Conservation (phyloP, 2,888 invertebrate species). For the Volucella inflata region DNA sequence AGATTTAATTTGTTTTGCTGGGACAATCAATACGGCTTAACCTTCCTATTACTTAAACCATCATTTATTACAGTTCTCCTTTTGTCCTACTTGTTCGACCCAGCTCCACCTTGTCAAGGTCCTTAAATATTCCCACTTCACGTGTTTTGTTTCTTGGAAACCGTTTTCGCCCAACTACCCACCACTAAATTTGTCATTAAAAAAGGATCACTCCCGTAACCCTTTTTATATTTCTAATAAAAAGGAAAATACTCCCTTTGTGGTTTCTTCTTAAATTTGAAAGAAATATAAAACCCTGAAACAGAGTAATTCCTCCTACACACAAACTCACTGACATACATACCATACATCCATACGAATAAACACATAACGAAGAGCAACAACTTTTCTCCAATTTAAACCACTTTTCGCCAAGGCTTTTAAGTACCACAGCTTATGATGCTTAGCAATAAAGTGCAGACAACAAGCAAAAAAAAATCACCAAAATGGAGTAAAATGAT, state of each 20-base stretch:
- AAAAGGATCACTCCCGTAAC: not conserved
- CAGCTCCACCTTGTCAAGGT: too few species aligned
- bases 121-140: too few species aligned
- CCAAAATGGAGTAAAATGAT: conserved; percentile 27
- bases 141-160: too few species aligned
- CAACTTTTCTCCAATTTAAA: conserved; percentile 22
- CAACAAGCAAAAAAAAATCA: not conserved
- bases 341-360: too few species aligned
- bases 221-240: not conserved
- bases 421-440: conserved; percentile 16
- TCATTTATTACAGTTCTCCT: too few species aligned
- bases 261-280: not conserved
- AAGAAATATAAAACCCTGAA: not conserved
- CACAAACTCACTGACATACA: not conserved
- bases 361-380: too few species aligned
- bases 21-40: too few species aligned
- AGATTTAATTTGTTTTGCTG: too few species aligned
- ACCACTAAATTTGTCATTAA: not conserved
- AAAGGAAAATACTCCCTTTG: not conserved
- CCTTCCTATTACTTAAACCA: too few species aligned
- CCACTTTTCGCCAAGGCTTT: conserved; percentile 23
- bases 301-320: not conserved
- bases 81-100: too few species aligned
- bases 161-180: not conserved
- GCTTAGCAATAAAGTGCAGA: not conserved